A percentile compares a stretch with the other conserved stretches of the same genome.
Conservation (phyloP, 2,113 vertebrate species). For the Dasypus novemcinctus region DNA sequence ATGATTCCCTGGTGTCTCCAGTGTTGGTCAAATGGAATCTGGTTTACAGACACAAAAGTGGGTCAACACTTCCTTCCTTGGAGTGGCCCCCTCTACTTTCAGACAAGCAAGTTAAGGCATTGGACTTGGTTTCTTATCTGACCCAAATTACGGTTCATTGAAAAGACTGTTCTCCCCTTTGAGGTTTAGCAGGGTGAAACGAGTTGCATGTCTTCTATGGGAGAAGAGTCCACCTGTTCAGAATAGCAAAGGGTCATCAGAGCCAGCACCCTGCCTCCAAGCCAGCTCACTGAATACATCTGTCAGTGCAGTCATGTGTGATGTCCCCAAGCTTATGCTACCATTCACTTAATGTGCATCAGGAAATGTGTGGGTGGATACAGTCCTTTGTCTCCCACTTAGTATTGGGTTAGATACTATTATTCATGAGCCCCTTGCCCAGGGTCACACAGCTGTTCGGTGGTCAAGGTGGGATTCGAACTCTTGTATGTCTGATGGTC, state of each 20-base stretch:
- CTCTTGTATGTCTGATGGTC: background rate
- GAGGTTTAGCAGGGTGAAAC: background rate
- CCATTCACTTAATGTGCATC: background rate
- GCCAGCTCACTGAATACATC: background rate
- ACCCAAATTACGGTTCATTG: background rate
- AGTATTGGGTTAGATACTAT: background rate
- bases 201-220: rapidly evolving
- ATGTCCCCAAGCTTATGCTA: rapidly evolving
- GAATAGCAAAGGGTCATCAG: too few species aligned
- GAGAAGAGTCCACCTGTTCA: rapidly evolving
- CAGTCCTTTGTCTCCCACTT: background rate
- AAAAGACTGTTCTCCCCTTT: background rate
- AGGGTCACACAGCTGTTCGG: background rate
- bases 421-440: background rate
- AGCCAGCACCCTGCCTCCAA: background rate
- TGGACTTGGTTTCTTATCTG: background rate
- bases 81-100: background rate
- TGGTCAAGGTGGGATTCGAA: background rate
- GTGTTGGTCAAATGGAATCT: background rate
- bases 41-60: background rate
- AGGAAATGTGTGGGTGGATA: background rate
- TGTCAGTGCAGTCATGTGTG: rapidly evolving
- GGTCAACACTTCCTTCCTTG: background rate
- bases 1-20: background rate
- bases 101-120: background rate